phyloP scores from a whole-genome alignment of 1,140 invertebrate genomes.

The Pseudobourletiella spinata region DNA sequence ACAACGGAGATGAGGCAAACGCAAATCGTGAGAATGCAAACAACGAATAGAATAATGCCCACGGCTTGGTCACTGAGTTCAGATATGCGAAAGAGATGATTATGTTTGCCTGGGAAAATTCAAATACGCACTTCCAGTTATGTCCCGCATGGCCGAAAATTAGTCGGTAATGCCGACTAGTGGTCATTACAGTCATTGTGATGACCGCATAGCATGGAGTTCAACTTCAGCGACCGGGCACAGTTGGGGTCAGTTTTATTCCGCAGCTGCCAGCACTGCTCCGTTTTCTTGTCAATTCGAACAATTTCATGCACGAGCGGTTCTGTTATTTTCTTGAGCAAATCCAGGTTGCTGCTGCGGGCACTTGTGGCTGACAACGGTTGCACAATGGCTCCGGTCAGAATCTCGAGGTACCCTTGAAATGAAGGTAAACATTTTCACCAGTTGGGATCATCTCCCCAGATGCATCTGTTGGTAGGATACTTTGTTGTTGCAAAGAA shows the following conservation, averaged over 20 bases:
- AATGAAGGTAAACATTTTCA: no score
- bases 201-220: no score
- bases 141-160: no score
- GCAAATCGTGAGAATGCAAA: conserved; percentile 46
- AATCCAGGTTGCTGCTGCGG: background rate
- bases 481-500: no score
- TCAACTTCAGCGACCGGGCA: no score
- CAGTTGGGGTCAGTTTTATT: no score
- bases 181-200: no score
- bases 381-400: background rate
- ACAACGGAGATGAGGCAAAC: conserved; percentile 50
- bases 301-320: background rate
- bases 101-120: no score
- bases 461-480: no score
- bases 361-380: background rate
- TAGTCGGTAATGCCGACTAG: no score
- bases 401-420: conserved; percentile 43
- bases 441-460: no score
- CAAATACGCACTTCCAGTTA: no score
- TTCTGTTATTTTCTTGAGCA: background rate
- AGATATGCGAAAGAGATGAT: background rate
- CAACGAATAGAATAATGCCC: conserved; percentile 36
- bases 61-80: background rate
- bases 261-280: background rate
- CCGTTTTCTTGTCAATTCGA: background rate